Evolutionary conservation across 2,113 vertebrate species (phyloP).

Genomic region (Fulmarus glacialis): DNA sequence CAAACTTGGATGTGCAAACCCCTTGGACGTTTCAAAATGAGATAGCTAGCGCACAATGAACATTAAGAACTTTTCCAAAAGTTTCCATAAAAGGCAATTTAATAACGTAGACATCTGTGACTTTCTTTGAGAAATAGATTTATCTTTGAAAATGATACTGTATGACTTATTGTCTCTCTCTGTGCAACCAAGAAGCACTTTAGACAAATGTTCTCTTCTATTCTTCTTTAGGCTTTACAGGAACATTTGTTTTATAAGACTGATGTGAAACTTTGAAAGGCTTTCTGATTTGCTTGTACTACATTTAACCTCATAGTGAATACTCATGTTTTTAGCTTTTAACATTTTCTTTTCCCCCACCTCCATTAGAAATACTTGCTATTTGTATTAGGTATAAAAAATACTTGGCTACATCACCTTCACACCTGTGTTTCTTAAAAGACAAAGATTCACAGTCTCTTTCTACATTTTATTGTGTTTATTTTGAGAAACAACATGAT

Average conservation of each 20-base stretch:
- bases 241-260: background rate
- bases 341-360: background rate
- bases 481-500: background rate
- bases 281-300: background rate
- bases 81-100: background rate
- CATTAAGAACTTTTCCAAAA: background rate
- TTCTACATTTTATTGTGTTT: background rate
- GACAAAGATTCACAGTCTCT: background rate
- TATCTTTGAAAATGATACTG: background rate
- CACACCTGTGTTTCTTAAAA: background rate
- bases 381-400: background rate
- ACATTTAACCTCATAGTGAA: background rate
- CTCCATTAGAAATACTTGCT: background rate
- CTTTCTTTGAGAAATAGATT: background rate
- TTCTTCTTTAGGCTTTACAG: background rate
- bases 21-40: background rate
- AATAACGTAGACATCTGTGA: background rate
- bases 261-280: background rate
- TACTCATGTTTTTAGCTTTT: background rate
- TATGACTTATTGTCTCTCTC: background rate
- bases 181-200: background rate
- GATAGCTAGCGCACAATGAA: background rate
- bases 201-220: background rate
- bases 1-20: background rate
- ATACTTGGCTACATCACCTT: background rate